Percentiles rank a stretch among this genome's conserved stretches.
Evolutionary conservation across 2,113 vertebrate species (phyloP).

Genomic region (Oncorhynchus keta): DNA sequence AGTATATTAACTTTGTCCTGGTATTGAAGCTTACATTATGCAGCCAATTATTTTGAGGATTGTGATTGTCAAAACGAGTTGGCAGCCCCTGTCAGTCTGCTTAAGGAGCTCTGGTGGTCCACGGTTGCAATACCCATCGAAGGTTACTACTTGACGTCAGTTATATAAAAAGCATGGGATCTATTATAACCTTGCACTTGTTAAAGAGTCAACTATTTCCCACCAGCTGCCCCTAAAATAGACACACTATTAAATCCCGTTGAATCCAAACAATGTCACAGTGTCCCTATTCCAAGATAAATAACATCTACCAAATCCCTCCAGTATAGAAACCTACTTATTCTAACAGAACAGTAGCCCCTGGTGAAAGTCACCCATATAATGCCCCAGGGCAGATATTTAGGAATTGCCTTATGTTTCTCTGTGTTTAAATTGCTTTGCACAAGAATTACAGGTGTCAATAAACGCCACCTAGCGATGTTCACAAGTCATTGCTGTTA

Average conservation of each 20-base stretch:
- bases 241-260: slow-evolving; percentile 34
- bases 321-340: neutral
- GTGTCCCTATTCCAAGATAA: slow-evolving; percentile 40
- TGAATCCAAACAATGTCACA: slow-evolving; percentile 45
- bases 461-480: slow-evolving; percentile 65
- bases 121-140: neutral
- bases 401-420: slow-evolving; percentile 8
- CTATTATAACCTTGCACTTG: slow-evolving; percentile 49
- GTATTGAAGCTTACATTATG: neutral
- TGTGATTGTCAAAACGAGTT: neutral
- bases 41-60: neutral
- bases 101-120: neutral
- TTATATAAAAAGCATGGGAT: slow-evolving; percentile 23
- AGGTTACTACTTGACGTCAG: slow-evolving; percentile 34
- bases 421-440: slow-evolving; percentile 7
- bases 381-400: neutral
- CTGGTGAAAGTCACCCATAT: neutral
- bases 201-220: slow-evolving; percentile 38
- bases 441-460: slow-evolving; percentile 22
- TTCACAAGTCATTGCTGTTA: neutral
- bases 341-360: neutral
- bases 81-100: neutral
- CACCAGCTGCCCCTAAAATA: slow-evolving; percentile 37
- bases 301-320: slow-evolving; percentile 18
- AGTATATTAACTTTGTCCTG: neutral